These are phyloP conservation scores for Meta bourneti DNA, from an alignment of 2,888 invertebrate genomes.

Conservation along the genomic window DNA sequence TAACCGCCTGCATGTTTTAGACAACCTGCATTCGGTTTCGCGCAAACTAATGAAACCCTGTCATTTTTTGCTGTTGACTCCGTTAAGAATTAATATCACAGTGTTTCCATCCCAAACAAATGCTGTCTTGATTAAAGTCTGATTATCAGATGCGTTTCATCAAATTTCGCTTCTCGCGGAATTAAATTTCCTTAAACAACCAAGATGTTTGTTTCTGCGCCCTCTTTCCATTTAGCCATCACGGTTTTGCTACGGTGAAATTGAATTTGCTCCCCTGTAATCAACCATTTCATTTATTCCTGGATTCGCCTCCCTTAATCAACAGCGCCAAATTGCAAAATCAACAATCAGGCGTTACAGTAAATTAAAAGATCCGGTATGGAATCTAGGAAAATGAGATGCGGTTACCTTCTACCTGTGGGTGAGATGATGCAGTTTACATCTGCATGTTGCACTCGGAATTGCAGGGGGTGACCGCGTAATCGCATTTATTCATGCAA, in stretches of 20 bases:
- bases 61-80: conserved; percentile 6
- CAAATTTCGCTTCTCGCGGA: conserved; percentile 33
- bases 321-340: conserved; percentile 58
- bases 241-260: conserved; percentile 34
- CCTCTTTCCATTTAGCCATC: conserved; percentile 12
- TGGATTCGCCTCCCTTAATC: conserved; percentile 32
- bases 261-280: conserved; percentile 45
- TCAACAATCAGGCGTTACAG: conserved; percentile 53
- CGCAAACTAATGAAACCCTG: background rate
- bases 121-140: conserved; percentile 45
- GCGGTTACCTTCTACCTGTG: background rate
- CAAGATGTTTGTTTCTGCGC: conserved; percentile 44
- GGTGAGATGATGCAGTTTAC: background rate
- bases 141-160: conserved; percentile 46
- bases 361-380: conserved; percentile 57
- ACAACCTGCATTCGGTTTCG: background rate
- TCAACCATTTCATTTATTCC: conserved; percentile 43
- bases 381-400: conserved; percentile 23
- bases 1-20: background rate
- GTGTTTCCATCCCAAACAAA: conserved; percentile 21
- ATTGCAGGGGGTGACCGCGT: background rate
- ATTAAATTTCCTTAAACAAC: conserved; percentile 55
- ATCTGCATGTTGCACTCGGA: background rate
- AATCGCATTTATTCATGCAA: background rate
- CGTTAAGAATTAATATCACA: conserved; percentile 26